Evolutionary conservation across 2,888 invertebrate genomes (phyloP), one percentile per base, ranked within the genome.

Genomic region (Caenorhabditis becei): DNA sequence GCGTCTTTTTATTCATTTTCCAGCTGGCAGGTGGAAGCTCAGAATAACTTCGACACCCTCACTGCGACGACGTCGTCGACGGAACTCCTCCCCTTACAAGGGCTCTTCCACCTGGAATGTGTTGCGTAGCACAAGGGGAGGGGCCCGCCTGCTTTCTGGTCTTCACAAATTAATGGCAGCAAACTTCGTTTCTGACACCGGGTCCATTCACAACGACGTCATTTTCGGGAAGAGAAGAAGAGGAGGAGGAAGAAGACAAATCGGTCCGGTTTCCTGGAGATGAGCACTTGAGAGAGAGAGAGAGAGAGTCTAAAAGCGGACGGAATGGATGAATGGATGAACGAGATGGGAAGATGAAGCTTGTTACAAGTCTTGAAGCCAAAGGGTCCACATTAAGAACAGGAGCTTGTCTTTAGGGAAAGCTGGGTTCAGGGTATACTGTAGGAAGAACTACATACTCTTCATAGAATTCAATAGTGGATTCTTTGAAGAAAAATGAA

Each of bases 1-100:
- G 18, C 65, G 20, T n/a, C 37, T 24, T 61, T 61, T 61, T 58
- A 58, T 58, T 10, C 58, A 18, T 20, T 58, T 41, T 53, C 35
- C 23, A 51, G 11, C 5, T n/a, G 24, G n/a, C 70, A 70, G 70
- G 61, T 70, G 70, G 53, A 70, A 70, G 24, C 54, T 44, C 11
- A 56, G 54, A 66, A 66, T 66, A 70, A 58, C 37, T 49, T 5
- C 53, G 41, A 56, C 67, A 56, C 67, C 67, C 67, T 67, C 67
- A 47, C 67, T 24, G 16, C 53, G 24, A 26, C 53, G 26, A 53
- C 53, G 26, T 10, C 23, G 51, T 5, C 58, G 18, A 58, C 58
- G 20, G 41, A 41, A 26, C 54, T 26, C 54, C 54, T 26, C 26
- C 54, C 24, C 54, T 26, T 10, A 28, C 14, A 26, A 54, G 26